These are phyloP conservation scores for Takifugu ocellatus DNA, from an alignment of 2,797 vertebrate species.

Conservation along the genomic window DNA sequence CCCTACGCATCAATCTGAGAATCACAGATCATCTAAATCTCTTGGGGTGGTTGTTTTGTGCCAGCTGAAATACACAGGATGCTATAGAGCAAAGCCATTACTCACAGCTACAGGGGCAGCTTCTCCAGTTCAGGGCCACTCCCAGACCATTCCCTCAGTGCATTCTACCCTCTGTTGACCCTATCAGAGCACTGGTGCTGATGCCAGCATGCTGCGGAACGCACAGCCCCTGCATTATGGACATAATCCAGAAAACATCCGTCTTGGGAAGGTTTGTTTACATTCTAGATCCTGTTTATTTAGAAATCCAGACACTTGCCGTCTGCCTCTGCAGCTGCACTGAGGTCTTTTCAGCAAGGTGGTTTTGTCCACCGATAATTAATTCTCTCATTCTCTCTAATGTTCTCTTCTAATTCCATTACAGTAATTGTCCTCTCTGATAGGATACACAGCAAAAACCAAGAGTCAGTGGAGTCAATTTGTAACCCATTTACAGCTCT, in stretches of 20 bases:
- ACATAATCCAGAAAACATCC: no score
- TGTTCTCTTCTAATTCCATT: constrained; percentile 22
- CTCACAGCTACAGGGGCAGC: no score
- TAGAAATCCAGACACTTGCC: no score
- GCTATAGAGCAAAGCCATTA: not conserved
- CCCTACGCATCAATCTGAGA: constrained; percentile 11
- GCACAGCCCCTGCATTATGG: no score
- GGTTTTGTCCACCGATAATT: constrained; percentile 18
- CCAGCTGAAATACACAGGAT: constrained; percentile 1
- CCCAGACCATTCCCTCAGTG: no score
- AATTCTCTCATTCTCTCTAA: constrained; percentile 6
- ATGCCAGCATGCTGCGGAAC: no score
- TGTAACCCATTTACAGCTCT: constrained; percentile 15
- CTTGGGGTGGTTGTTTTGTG: constrained; percentile 18
- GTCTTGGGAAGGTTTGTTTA: no score
- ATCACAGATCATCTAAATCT: constrained; percentile 36
- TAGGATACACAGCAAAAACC: constrained; percentile 17
- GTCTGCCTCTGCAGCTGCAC: not conserved
- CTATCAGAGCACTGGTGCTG: no score
- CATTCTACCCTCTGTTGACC: no score
- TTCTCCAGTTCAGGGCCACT: no score
- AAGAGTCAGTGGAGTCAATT: constrained; percentile 12
- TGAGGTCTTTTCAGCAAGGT: not conserved
- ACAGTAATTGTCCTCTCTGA: constrained; percentile 17
- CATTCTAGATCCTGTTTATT: no score